phyloP scores from a whole-genome alignment of 2,888 invertebrate species.

The Thymelicus acteon region DNA sequence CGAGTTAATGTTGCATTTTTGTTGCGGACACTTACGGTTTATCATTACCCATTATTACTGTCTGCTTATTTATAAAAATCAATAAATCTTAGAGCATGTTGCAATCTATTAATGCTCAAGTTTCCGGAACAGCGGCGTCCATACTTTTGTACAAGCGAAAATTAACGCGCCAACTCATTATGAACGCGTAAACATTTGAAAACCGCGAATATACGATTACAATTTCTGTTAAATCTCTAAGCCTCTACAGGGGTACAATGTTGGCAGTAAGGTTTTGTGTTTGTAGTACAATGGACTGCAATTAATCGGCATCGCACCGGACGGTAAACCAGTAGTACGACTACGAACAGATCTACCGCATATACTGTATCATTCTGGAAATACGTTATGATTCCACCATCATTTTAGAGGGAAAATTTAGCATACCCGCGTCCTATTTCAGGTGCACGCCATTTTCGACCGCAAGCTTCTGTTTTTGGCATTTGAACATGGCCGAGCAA shows the following conservation, averaged over 20 bases:
- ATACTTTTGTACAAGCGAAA: background rate
- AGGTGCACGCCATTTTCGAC: constrained; percentile 57
- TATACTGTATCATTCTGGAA: constrained; percentile 51
- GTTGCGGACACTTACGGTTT: too few relatives aligned
- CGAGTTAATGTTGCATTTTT: too few relatives aligned
- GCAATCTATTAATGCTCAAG: too few relatives aligned
- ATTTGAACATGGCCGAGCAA: constrained; percentile 64
- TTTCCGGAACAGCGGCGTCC: background rate
- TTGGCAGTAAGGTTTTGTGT: constrained; percentile 56
- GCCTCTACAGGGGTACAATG: constrained; percentile 43
- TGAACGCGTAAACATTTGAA: constrained; percentile 5
- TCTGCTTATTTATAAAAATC: too few relatives aligned
- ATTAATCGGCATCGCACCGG: constrained; percentile 62
- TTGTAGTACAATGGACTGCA: constrained; percentile 61
- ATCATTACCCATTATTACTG: too few relatives aligned
- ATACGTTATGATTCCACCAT: constrained; percentile 60
- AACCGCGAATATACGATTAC: constrained; percentile 14
- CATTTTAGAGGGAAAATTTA: constrained; percentile 60
- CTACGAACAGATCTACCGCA: constrained; percentile 47
- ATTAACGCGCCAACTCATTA: too few relatives aligned
- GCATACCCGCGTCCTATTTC: constrained; percentile 54
- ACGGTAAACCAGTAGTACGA: constrained; percentile 50
- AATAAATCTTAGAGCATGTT: too few relatives aligned
- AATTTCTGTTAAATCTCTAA: constrained; percentile 41
- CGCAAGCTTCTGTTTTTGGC: constrained; percentile 73